These are phyloP conservation scores for Galendromus occidentalis DNA, from an alignment of 1,140 invertebrate species.

Conservation along the genomic window DNA sequence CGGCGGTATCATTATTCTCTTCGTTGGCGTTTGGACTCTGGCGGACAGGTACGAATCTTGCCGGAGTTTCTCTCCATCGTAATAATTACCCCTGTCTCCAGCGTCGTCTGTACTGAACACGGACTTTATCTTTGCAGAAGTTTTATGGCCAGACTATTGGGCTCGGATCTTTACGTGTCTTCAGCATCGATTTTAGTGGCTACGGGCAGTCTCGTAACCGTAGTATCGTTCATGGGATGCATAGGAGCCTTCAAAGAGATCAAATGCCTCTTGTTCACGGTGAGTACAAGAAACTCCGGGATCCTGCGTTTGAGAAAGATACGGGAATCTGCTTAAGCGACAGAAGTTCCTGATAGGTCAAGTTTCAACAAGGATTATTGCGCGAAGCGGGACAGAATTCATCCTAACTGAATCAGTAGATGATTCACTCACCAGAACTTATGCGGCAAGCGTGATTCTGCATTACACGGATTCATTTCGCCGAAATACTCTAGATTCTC, in stretches of 20 bases:
- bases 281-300: no score
- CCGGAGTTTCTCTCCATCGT: neutral
- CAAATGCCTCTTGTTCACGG: conserved; percentile 65
- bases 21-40: conserved; percentile 53
- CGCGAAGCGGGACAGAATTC: no score
- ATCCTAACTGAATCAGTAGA: no score
- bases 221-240: conserved; percentile 64
- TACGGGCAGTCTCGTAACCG: conserved; percentile 47
- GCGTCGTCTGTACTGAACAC: neutral
- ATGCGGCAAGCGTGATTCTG: no score
- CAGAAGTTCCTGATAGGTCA: no score
- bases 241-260: conserved; percentile 64
- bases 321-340: no score
- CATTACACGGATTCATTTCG: no score
- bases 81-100: neutral
- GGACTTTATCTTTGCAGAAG: conserved; percentile 21
- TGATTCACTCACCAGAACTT: no score
- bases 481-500: no score
- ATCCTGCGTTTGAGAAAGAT: no score
- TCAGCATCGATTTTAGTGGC: conserved; percentile 55
- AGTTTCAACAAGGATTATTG: no score
- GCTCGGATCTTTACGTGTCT: conserved; percentile 57
- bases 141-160: conserved; percentile 53
- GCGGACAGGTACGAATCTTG: conserved; percentile 41
- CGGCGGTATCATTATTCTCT: conserved; percentile 48